Evolutionary conservation across 2,797 vertebrate species (phyloP), one percentile per base, ranked within the genome.

Genomic region (Emys orbicularis): DNA sequence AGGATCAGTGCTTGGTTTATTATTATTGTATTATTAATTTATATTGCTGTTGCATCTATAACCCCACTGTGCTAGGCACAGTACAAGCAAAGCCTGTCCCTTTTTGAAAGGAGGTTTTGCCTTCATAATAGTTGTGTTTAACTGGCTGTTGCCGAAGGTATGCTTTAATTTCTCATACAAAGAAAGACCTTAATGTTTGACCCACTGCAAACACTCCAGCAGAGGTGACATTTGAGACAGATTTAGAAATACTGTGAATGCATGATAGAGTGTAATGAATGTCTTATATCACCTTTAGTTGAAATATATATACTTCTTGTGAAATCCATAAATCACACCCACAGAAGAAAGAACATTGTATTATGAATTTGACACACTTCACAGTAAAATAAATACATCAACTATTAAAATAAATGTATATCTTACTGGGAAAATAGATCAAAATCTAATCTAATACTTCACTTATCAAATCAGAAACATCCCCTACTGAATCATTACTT

Each of bases 331-430:
- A 97, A 98, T 98, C 97, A 98, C 49, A 96, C 56, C 59, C 89
- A 44, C 79, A 97, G 85, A 96, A 97, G 96, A 96, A 95, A 94
- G 76, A 96, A 86, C 59, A 95, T 93, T 93, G 83, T 84, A 56
- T 89, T 90, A 98, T 94, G 90, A 96, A 97, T 96, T 96, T 98
- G 91, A 98, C 97, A 96, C 25, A 97, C 84, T 97, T 97, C 97
- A 93, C 52, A 89, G 94, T 97, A 97, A 98, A 98, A 97, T 97
- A 97, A 98, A 98, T 95, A 96, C 47, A 98, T 97, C 93, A 96
- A 86, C 97, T 97, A 97, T 98, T 98, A 98, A 98, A 98, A 98
- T 98, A 98, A 98, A 98, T 98, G 92, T 97, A 95, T 94, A 80
- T 93, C 93, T 97, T 97, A 97, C 93, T 96, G 87, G 91, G 96